A percentile compares a stretch with the other conserved stretches of the same genome.
Evolutionary conservation across 2,797 vertebrate species (phyloP).

Genomic region (Neosilurus mollespiculum): DNA sequence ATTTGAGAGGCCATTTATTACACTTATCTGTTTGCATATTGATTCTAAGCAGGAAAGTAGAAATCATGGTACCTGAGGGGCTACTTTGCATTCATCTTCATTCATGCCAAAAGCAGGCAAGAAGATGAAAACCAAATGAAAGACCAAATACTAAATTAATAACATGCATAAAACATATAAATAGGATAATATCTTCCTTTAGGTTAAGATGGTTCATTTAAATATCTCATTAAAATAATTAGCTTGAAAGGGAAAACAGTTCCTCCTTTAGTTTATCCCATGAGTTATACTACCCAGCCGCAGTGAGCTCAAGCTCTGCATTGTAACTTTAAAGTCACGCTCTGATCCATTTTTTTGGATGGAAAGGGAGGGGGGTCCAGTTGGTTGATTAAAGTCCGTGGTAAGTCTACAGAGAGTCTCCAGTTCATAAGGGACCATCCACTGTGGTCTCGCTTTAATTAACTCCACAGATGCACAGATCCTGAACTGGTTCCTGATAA

Average conservation of each 20-base stretch:
- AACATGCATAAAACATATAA: slow-evolving; percentile 15
- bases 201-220: slow-evolving; percentile 25
- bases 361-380: slow-evolving; percentile 32
- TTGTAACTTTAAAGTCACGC: slow-evolving; percentile 32
- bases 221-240: slow-evolving; percentile 21
- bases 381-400: slow-evolving; percentile 58
- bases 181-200: neutral
- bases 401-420: slow-evolving; percentile 51
- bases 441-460: slow-evolving; percentile 58
- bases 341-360: slow-evolving; percentile 24
- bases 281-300: slow-evolving; percentile 26
- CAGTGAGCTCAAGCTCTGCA: slow-evolving; percentile 29
- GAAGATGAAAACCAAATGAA: slow-evolving; percentile 19
- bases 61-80: slow-evolving; percentile 53
- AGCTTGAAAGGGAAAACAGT: slow-evolving; percentile 13
- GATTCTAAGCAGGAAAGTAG: slow-evolving; percentile 55
- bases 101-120: slow-evolving; percentile 45
- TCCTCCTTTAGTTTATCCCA: slow-evolving; percentile 28
- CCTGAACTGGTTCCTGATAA: slow-evolving; percentile 44
- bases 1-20: slow-evolving; percentile 57
- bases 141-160: neutral
- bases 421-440: slow-evolving; percentile 50
- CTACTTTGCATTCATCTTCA: slow-evolving; percentile 54
- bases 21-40: slow-evolving; percentile 60
- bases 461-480: slow-evolving; percentile 53